Percentiles rank a stretch among this genome's conserved stretches.
phyloP scores from a whole-genome alignment of 2,888 invertebrate species.

The Orthosia incerta region DNA sequence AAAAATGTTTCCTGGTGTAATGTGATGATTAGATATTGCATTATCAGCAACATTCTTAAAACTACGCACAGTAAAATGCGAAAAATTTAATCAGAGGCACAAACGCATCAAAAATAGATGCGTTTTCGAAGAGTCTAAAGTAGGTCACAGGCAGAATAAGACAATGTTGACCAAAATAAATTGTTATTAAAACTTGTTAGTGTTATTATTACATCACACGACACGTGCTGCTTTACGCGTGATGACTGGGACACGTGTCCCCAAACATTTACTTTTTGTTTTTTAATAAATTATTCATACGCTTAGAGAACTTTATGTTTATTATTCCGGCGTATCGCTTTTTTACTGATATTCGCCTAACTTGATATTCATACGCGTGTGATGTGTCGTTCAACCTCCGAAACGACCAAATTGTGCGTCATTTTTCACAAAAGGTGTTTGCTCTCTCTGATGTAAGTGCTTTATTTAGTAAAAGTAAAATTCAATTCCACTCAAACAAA shows the following conservation, averaged over 20 bases:
- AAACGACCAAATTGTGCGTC: conserved; percentile 19
- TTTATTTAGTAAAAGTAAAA: conserved; percentile 16
- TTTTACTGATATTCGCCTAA: conserved; percentile 16
- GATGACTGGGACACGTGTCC: conserved; percentile 26
- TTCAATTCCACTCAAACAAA: conserved; percentile 15
- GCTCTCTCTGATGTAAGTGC: conserved; percentile 12
- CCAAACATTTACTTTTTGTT: conserved; percentile 25
- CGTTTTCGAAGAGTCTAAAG: background rate
- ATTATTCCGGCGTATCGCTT: conserved; percentile 23
- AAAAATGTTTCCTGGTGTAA: conserved; percentile 26
- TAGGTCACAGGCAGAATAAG: conserved; percentile 23
- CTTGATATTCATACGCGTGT: conserved; percentile 9
- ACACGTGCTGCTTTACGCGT: conserved; percentile 29
- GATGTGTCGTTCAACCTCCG: conserved; percentile 21
- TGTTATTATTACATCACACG: conserved; percentile 32
- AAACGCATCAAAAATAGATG: background rate
- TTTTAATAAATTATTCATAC: conserved; percentile 43
- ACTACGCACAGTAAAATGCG: background rate
- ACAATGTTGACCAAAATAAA: conserved; percentile 21
- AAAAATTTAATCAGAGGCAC: background rate
- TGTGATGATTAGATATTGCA: conserved; percentile 17
- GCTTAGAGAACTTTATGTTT: conserved; percentile 13
- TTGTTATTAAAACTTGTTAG: conserved; percentile 38
- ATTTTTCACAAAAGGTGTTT: conserved; percentile 25
- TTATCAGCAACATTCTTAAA: background rate